Evolutionary conservation across 2,888 invertebrate species (phyloP).

Genomic region (Caenorhabditis virilis): DNA sequence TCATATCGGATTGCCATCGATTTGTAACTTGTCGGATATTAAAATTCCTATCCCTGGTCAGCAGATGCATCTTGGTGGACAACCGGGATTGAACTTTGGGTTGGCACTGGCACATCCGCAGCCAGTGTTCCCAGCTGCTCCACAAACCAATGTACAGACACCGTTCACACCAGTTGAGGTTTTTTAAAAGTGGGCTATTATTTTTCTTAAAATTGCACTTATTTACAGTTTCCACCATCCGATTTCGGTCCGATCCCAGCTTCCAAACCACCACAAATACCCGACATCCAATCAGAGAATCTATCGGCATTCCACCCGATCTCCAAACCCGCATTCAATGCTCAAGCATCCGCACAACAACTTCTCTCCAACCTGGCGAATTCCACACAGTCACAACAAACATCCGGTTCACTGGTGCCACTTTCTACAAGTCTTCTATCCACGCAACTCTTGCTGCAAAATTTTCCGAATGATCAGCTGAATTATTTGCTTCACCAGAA

Average conservation of each 20-base stretch:
- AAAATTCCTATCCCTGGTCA: slow-evolving; percentile 10
- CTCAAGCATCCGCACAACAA: background rate
- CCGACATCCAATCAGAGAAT: slow-evolving; percentile 11
- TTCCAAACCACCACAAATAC: slow-evolving; percentile 28
- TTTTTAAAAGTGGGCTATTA: background rate
- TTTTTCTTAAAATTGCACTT: background rate
- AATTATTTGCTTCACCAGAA: slow-evolving; percentile 33
- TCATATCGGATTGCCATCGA: slow-evolving; percentile 1
- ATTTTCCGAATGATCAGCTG: slow-evolving; percentile 27
- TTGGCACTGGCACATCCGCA: slow-evolving; percentile 11
- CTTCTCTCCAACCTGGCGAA: background rate
- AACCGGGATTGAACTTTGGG: slow-evolving; percentile 13
- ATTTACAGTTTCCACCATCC: slow-evolving; percentile 20
- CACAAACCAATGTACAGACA: slow-evolving; percentile 16
- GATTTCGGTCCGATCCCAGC: slow-evolving; percentile 41
- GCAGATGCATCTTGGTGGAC: slow-evolving; percentile 8
- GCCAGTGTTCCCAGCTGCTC: slow-evolving; percentile 7
- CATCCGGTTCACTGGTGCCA: background rate
- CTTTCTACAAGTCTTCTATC: slow-evolving; percentile 31
- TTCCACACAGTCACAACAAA: background rate
- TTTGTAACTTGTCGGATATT: slow-evolving; percentile 5
- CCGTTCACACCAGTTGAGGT: slow-evolving; percentile 35
- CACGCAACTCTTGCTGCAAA: slow-evolving; percentile 42
- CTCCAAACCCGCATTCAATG: slow-evolving; percentile 1
- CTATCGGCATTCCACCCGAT: slow-evolving; percentile 17